A percentile compares a stretch with the other conserved stretches of the same genome.
phyloP scores from a whole-genome alignment of 2,888 invertebrate species.

The Frankliniella fusca region DNA sequence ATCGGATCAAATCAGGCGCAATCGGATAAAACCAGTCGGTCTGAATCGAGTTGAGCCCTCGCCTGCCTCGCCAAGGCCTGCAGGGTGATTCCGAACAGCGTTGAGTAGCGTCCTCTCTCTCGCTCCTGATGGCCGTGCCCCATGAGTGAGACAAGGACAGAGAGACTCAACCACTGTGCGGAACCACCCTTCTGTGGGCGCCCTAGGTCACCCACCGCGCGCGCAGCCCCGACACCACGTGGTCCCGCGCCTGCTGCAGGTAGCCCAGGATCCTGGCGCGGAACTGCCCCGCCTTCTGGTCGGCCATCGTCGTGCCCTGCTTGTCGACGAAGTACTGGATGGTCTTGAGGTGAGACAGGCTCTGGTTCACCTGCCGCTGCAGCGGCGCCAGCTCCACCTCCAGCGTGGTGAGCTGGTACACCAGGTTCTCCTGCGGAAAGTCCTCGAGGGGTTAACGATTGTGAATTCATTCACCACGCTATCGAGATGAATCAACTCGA shows the following conservation, averaged over 20 bases:
- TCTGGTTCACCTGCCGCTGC: slow-evolving; percentile 66
- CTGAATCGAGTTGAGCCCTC: slow-evolving; percentile 46
- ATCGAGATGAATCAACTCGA: not conserved
- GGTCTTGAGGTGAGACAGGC: slow-evolving; percentile 68
- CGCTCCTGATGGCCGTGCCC: too few relatives aligned
- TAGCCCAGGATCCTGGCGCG: not conserved
- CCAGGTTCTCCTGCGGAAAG: slow-evolving; percentile 60
- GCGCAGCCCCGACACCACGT: slow-evolving; percentile 6
- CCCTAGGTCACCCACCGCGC: not conserved
- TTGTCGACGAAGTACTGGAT: slow-evolving; percentile 72
- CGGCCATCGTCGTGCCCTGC: slow-evolving; percentile 60
- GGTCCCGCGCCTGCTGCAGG: not conserved
- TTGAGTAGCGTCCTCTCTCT: too few relatives aligned
- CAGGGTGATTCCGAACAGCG: too few relatives aligned
- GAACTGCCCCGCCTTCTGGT: slow-evolving; percentile 17
- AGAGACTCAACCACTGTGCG: too few relatives aligned
- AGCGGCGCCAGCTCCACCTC: slow-evolving; percentile 70
- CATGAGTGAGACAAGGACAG: too few relatives aligned
- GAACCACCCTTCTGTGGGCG: too few relatives aligned
- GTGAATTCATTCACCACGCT: not conserved
- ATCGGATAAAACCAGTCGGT: slow-evolving; percentile 56
- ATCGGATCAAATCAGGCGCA: slow-evolving; percentile 44
- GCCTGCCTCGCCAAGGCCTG: not conserved
- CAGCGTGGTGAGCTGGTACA: slow-evolving; percentile 70
- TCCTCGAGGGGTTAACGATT: not conserved